Evolutionary conservation across 2,888 invertebrate species (phyloP), one percentile per base, ranked within the genome.

Genomic region (Tetropium fuscum): DNA sequence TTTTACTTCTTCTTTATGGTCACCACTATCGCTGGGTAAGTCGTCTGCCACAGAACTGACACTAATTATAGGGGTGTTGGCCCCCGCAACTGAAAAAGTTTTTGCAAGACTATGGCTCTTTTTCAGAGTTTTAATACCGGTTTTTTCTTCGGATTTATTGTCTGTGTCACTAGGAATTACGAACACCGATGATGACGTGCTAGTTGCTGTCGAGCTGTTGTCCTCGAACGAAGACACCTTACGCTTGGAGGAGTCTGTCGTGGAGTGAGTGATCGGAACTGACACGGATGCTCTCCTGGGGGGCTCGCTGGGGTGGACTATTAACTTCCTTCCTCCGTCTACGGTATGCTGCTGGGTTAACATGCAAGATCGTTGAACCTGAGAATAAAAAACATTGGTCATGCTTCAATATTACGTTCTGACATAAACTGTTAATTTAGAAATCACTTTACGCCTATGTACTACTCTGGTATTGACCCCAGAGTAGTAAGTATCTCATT

Each of bases 31-130:
- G 18, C 53, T 48, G 55, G 75, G 75, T 41, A 81, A 66, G 58
- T 90, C 89, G 71, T 90, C 90, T 45, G 86, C 86, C 69, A 88
- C 90, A 20, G 90, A 88, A 83, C 89, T 90, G 61, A 90, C 90
- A 83, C 90, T 90, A 74, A 90, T 91, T 58, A 88, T 85, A 78
- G 90, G 81, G 77, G 88, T 82, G 58, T 71, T 73, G 15, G 77
- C 69, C 48, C 74, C 74, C 47, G 80, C 80, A 56, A 83, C 78
- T 51, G 83, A 80, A 70, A 79, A 76, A 58, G 82, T 80, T 69
- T 82, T 83, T 54, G 80, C 78, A 53, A 82, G 74, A 69, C 79
- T 78, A 54, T 76, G 79, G 66, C 78, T 74, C 74, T 80, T 78
- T 69, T 75, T 80, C 56, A 80, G 72, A 75, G 80, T 75, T 76